These are phyloP conservation scores for Chalcis sispes DNA, from an alignment of 2,888 invertebrate genomes.

Conservation along the genomic window DNA sequence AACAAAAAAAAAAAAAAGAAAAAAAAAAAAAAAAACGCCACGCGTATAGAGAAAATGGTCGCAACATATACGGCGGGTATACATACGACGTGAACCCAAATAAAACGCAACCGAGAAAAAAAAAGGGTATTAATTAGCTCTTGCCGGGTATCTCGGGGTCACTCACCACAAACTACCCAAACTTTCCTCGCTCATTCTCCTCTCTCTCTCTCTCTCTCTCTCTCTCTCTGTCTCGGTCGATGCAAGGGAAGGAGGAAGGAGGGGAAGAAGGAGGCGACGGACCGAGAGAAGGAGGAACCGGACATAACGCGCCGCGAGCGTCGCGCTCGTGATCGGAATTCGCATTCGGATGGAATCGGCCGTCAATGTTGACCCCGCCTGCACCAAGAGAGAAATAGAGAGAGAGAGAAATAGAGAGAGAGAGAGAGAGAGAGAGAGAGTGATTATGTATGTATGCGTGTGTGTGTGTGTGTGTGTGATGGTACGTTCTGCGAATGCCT, in stretches of 20 bases:
- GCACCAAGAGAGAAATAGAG: neutral
- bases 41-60: too few relatives aligned
- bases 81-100: too few relatives aligned
- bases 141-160: neutral
- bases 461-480: too few relatives aligned
- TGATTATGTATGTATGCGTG: too few relatives aligned
- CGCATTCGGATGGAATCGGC: too few relatives aligned
- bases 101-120: slow-evolving; percentile 14
- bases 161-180: neutral
- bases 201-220: neutral
- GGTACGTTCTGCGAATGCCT: too few relatives aligned
- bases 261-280: neutral
- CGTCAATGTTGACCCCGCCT: neutral
- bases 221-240: neutral
- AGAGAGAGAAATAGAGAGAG: slow-evolving; percentile 1
- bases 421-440: too few relatives aligned
- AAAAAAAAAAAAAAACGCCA: too few relatives aligned
- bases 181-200: neutral
- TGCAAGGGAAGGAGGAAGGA: neutral
- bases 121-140: slow-evolving; percentile 17
- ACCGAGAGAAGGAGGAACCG: slow-evolving; percentile 60
- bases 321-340: slow-evolving; percentile 64
- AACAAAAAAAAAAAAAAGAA: too few relatives aligned
- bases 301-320: slow-evolving; percentile 60
- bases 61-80: too few relatives aligned